Evolutionary conservation across 2,797 vertebrate genomes (phyloP), one percentile per base, ranked within the genome.

Genomic region (Siniperca undulata): DNA sequence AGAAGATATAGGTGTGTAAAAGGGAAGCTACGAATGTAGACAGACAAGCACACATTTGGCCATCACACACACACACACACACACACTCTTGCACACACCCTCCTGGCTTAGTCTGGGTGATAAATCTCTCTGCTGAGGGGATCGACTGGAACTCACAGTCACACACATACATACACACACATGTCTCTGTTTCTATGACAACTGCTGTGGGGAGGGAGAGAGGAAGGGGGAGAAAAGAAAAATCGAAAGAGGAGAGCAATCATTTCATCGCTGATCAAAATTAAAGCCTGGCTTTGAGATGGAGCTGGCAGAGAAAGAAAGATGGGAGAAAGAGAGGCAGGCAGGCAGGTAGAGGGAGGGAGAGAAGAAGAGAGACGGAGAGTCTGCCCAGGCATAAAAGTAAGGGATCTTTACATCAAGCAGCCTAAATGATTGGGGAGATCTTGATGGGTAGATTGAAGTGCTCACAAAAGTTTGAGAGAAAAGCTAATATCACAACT

Each of bases 101-200:
- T 81, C 73, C 62, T 85, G 89, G 86, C 85, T 90, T 90, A 14
- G 68, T 92, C 93, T 95, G 92, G 92, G 94, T 95, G 96, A 97
- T 97, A 95, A 96, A 97, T 96, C 93, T 96, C 88, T 93, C 90
- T 93, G 94, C 95, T 95, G 94, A 96, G 95, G 95, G 96, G 95
- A 96, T 96, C 95, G 95, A 96, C 95, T 86, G 83, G 93, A 96
- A 95, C 78, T 85, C 70, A 58, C 83, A 72, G 80, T 81, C 79
- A 75, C 48, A 52, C 67, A 65, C 60, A 60, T 66, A 74, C 82
- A 72, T 71, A 58, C 56, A 82, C 84, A 87, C 83, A 86, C 82
- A 89, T 34, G 42, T 66, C 91, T 95, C 95, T 87, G 96, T 98
- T 96, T 96, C 95, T 95, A 97, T 97, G 95, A 95, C 94, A 97